A percentile compares a stretch with the other conserved stretches of the same genome.
These are phyloP conservation scores for Arctia plantaginis DNA, from an alignment of 2,888 invertebrate species.

Conservation along the genomic window DNA sequence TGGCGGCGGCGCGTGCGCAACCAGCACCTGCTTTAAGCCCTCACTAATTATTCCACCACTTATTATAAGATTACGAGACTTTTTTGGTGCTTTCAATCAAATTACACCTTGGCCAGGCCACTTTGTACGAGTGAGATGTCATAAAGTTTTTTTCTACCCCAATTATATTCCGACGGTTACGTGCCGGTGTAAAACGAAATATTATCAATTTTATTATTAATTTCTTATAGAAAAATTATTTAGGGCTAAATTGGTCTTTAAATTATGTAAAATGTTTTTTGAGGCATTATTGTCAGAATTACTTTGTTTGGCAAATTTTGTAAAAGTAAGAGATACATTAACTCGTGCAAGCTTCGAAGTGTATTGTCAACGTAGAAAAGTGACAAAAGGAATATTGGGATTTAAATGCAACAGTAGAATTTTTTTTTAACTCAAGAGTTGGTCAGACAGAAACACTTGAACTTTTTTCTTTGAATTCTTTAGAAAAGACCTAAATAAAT, in stretches of 20 bases:
- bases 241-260: constrained; percentile 28
- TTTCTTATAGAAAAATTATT: constrained; percentile 33
- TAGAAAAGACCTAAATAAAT: constrained; percentile 35
- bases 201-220: constrained; percentile 62
- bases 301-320: constrained; percentile 13
- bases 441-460: constrained; percentile 48
- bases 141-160: constrained; percentile 76
- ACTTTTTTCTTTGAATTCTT: constrained; percentile 29
- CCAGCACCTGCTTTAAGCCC: constrained; percentile 81
- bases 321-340: constrained; percentile 12
- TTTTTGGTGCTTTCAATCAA: constrained; percentile 87
- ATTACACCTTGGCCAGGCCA: constrained; percentile 84
- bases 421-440: constrained; percentile 36
- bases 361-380: constrained; percentile 50
- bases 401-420: constrained; percentile 52
- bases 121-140: constrained; percentile 84
- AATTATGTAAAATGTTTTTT: constrained; percentile 15
- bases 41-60: constrained; percentile 85
- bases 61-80: constrained; percentile 85
- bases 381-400: constrained; percentile 45
- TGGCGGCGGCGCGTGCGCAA: constrained; percentile 53
- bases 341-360: constrained; percentile 32
- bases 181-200: constrained; percentile 77
- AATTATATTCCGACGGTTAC: constrained; percentile 66
- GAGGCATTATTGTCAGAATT: constrained; percentile 9